These are phyloP conservation scores for Xylota segnis DNA, from an alignment of 2,888 invertebrate species.

Conservation along the genomic window DNA sequence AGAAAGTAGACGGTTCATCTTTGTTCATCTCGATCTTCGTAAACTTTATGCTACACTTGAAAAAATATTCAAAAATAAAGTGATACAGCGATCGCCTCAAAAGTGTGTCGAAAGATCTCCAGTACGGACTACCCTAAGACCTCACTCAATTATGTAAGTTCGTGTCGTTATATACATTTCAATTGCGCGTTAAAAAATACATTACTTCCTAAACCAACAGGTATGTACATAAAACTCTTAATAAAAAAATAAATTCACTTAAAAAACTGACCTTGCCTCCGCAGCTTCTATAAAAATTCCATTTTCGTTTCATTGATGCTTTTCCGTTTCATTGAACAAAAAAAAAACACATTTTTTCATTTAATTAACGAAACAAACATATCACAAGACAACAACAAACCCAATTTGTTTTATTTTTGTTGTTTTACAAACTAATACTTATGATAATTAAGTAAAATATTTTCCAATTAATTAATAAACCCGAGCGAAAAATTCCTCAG, in stretches of 20 bases:
- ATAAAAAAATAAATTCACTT: not conserved
- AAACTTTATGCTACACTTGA: no score
- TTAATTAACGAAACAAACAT: conserved; percentile 42
- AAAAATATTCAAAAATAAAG: no score
- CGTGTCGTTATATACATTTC: no score
- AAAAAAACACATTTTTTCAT: conserved; percentile 1
- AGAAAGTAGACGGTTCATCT: no score
- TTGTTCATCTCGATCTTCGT: no score
- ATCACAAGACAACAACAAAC: not conserved
- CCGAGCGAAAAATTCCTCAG: not conserved
- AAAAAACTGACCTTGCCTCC: conserved; percentile 10
- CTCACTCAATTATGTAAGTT: no score
- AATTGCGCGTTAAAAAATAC: no score
- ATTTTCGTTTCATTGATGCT: conserved; percentile 32
- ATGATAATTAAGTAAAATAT: conserved; percentile 37
- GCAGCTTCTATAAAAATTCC: not conserved
- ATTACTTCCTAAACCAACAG: no score
- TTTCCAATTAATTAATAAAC: conserved; percentile 29
- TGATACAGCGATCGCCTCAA: no score
- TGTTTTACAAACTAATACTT: conserved; percentile 1
- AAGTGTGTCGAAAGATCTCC: no score
- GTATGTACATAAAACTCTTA: not conserved
- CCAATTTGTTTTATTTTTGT: not conserved
- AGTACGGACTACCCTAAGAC: no score
- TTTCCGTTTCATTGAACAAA: conserved; percentile 9